Conservation (phyloP, 2,113 vertebrate genomes). For the Dipodomys spectabilis region DNA sequence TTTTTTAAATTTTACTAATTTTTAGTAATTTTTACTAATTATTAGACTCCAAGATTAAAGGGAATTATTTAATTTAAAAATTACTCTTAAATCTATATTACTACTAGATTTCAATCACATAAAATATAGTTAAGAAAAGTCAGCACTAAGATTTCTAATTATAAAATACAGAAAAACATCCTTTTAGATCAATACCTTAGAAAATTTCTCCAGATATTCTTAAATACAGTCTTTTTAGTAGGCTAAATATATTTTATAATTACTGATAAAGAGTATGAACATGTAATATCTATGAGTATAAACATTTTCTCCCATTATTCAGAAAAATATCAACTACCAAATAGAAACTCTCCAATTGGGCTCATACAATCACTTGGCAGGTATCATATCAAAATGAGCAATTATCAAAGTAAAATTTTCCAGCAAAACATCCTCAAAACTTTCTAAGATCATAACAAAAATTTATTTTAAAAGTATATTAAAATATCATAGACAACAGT, state of each 20-base stretch:
- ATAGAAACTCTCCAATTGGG: neutral
- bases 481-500: neutral
- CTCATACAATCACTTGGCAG: neutral
- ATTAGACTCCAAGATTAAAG: neutral
- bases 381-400: conserved; percentile 7
- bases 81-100: conserved; percentile 27
- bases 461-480: neutral
- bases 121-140: conserved; percentile 2
- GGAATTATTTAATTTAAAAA: neutral
- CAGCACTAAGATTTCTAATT: conserved; percentile 45
- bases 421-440: neutral
- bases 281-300: conserved; percentile 53
- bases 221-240: conserved; percentile 19
- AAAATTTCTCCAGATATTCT: conserved; percentile 49
- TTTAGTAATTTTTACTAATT: neutral
- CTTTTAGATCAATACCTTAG: conserved; percentile 31
- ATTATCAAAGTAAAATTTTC: conserved; percentile 26
- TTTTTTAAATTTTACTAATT: too few species aligned
- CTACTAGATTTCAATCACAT: neutral
- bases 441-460: neutral
- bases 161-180: conserved; percentile 53
- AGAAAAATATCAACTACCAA: conserved; percentile 26
- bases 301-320: conserved; percentile 16
- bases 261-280: conserved; percentile 13
- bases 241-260: neutral